Conservation (phyloP, 2,797 vertebrate genomes). For the Crocidura indochinensis region DNA sequence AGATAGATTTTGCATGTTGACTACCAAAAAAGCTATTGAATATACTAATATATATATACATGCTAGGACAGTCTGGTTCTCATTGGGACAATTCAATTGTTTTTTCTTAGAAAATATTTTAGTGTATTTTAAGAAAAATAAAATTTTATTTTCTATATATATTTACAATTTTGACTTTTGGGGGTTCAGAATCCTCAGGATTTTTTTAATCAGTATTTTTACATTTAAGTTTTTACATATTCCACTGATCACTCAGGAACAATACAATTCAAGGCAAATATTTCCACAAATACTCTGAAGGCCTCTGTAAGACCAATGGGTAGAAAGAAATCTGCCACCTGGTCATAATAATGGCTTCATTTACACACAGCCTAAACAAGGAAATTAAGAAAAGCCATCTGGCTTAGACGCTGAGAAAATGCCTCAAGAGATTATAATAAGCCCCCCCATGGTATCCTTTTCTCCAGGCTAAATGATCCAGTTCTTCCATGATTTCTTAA, state of each 20-base stretch:
- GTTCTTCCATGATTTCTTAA: slow-evolving; percentile 52
- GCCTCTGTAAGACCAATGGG: neutral
- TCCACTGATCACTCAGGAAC: neutral
- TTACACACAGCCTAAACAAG: slow-evolving; percentile 44
- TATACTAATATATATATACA: too few relatives aligned
- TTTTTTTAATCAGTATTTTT: neutral
- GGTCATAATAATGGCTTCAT: slow-evolving; percentile 69
- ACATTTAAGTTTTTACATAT: neutral
- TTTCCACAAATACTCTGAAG: neutral
- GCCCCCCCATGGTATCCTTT: slow-evolving; percentile 33
- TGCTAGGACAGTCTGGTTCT: neutral
- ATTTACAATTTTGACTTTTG: neutral
- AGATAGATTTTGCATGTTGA: too few relatives aligned
- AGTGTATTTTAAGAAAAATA: slow-evolving; percentile 14
- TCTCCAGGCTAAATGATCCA: slow-evolving; percentile 48
- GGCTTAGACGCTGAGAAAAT: slow-evolving; percentile 65
- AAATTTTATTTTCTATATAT: neutral
- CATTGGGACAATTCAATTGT: neutral
- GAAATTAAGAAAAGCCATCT: slow-evolving; percentile 65
- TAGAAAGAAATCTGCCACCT: slow-evolving; percentile 57
- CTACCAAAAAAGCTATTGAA: neutral
- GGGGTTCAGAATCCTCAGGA: neutral
- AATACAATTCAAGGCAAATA: neutral
- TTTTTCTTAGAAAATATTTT: neutral
- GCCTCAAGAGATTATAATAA: slow-evolving; percentile 45